Conservation (phyloP, 2,797 vertebrate genomes). For the Cheirogaleus major region DNA sequence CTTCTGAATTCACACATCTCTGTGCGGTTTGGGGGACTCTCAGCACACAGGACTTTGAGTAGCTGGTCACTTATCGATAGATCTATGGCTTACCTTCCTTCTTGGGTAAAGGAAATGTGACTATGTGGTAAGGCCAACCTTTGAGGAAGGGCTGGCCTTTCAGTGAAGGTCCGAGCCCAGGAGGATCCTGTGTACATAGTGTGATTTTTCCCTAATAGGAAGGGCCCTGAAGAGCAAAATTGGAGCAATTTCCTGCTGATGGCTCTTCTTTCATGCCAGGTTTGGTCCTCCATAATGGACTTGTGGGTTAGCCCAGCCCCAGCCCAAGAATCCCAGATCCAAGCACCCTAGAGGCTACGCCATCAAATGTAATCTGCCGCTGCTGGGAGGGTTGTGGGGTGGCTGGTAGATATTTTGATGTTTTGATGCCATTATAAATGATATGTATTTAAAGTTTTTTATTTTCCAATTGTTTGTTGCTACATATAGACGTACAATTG, state of each 20-base stretch:
- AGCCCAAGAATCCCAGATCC: background rate
- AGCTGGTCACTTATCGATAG: background rate
- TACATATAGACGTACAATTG: background rate
- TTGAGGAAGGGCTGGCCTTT: background rate
- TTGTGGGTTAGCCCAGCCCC: background rate
- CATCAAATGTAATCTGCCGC: background rate
- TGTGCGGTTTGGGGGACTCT: background rate
- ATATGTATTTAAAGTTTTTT: background rate
- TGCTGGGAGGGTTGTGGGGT: background rate
- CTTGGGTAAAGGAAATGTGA: background rate
- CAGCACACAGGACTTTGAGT: background rate
- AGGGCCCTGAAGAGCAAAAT: background rate
- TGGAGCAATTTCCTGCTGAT: background rate
- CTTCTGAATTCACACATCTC: background rate
- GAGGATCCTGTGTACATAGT: accelerated
- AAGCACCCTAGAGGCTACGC: background rate
- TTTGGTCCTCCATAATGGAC: background rate
- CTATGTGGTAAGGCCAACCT: background rate
- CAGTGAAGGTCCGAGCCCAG: background rate
- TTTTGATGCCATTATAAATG: background rate
- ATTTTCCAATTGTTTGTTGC: background rate
- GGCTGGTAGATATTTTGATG: background rate
- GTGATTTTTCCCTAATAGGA: background rate
- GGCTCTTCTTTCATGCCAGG: background rate
- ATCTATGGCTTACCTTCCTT: background rate